Conservation (phyloP, 1,140 invertebrate genomes). For the Reticulitermes speratus region DNA sequence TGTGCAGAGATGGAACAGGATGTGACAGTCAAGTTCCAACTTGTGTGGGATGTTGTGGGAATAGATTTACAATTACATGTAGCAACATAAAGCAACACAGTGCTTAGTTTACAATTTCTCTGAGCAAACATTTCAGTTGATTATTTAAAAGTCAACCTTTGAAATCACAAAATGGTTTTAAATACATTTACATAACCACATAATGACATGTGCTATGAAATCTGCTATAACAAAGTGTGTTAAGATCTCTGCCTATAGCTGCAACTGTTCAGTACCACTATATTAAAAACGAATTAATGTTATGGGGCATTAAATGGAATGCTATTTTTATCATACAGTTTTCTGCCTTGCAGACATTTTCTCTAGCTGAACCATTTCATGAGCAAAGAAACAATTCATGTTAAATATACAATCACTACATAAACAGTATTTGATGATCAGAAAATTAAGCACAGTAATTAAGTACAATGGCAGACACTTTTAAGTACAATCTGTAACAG, state of each 20-base stretch:
- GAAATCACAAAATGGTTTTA: not conserved
- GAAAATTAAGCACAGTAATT: slow-evolving; percentile 20
- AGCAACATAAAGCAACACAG: not conserved
- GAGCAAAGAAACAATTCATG: not conserved
- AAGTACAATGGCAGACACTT: not conserved
- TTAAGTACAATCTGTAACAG: not conserved
- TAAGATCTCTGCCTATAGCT: not conserved
- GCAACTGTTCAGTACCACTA: not conserved
- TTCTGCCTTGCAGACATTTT: not conserved
- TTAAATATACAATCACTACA: not conserved
- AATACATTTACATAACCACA: not conserved
- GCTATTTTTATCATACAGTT: not conserved
- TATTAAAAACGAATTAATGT: not conserved
- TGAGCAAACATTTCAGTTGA: not conserved
- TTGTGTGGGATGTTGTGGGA: not conserved
- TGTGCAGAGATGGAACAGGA: not conserved
- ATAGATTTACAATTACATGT: not conserved
- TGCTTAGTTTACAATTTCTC: not conserved
- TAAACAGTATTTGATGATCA: not conserved
- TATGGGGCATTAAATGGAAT: not conserved
- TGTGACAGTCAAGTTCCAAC: not conserved
- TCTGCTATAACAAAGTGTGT: not conserved
- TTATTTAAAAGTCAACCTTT: not conserved
- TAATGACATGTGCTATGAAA: not conserved
- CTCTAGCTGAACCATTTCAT: slow-evolving; percentile 2